Evolutionary conservation across 2,113 vertebrate species (phyloP), one percentile per base, ranked within the genome.

Genomic region (Paralichthys olivaceus): DNA sequence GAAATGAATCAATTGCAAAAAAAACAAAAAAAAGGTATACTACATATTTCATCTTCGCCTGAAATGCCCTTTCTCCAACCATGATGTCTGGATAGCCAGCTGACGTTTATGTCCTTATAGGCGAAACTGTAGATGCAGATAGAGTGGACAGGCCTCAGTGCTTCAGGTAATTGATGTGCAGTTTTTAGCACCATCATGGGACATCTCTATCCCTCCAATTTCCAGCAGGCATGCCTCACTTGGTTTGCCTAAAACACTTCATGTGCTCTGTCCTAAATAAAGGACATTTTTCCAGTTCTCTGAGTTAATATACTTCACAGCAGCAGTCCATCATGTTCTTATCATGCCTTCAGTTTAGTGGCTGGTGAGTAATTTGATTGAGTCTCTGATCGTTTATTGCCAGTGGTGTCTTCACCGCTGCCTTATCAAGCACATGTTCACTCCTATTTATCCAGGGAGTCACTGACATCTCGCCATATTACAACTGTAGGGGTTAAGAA

Each of bases 111-210:
- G 75, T 90, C 79, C 79, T 67, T 68, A 69, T 69, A 76, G 56
- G 55, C 81, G 68, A 62, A 62, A 22, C 79, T 83, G 37, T 20
- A 20, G 62, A 85, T 83, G 85, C 80, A 84, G 86, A 84, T 86
- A 17, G 72, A 83, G 82, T 62, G 28, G 89, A 87, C 72, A 87
- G 78, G 91, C 85, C 82, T 92, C 85, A 67, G 62, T 88, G 91
- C 89, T 80, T 83, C 86, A 72, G 78, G 87, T 93, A 93, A 93
- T 94, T 87, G 90, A 92, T 89, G 84, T 88, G 85, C 88, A 86
- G 80, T 92, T 92, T 92, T 90, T 88, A 90, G 87, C 79, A 88
- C 84, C 82, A 85, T 82, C 87, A 69, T 83, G 89, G 91, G 90
- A 91, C 78, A 13, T 84, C 84, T 84, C 76, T 75, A 79, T 91